Conservation (phyloP, 2,888 invertebrate species). For the Erannis defoliaria region DNA sequence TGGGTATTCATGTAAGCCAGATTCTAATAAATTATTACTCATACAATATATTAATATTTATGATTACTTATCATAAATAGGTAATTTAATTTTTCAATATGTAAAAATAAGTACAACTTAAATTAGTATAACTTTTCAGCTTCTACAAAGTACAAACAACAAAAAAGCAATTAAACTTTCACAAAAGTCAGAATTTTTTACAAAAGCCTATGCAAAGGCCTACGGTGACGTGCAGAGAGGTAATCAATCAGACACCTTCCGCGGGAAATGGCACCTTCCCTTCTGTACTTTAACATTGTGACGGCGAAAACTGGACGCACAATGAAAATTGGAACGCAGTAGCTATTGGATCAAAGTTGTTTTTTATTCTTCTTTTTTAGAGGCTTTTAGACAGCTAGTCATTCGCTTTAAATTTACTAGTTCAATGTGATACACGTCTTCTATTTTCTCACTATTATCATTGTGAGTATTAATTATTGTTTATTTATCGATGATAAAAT, state of each 20-base stretch:
- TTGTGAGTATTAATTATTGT: no score
- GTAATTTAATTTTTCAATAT: background rate
- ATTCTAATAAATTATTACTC: no score
- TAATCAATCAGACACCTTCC: slow-evolving; percentile 56
- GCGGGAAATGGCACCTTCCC: slow-evolving; percentile 31
- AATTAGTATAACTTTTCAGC: slow-evolving; percentile 10
- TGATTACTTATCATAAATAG: no score
- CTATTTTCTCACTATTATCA: no score
- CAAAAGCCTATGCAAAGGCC: slow-evolving; percentile 26
- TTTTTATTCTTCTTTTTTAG: no score
- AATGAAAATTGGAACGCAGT: background rate
- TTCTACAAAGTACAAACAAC: slow-evolving; percentile 26
- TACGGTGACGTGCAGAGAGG: slow-evolving; percentile 53
- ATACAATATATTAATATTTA: no score
- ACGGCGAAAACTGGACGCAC: slow-evolving; percentile 22
- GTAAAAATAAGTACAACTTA: slow-evolving; percentile 2
- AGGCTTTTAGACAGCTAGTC: background rate
- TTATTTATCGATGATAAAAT: no score
- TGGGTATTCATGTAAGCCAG: no score
- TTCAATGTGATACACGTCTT: no score
- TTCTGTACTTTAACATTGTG: slow-evolving; percentile 31
- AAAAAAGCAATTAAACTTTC: slow-evolving; percentile 42
- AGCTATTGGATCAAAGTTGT: background rate
- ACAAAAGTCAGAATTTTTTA: slow-evolving; percentile 41
- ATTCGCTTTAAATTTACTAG: background rate